Evolutionary conservation across 2,113 vertebrate species (phyloP), one percentile per base, ranked within the genome.

Genomic region (Dipodomys stephensi): DNA sequence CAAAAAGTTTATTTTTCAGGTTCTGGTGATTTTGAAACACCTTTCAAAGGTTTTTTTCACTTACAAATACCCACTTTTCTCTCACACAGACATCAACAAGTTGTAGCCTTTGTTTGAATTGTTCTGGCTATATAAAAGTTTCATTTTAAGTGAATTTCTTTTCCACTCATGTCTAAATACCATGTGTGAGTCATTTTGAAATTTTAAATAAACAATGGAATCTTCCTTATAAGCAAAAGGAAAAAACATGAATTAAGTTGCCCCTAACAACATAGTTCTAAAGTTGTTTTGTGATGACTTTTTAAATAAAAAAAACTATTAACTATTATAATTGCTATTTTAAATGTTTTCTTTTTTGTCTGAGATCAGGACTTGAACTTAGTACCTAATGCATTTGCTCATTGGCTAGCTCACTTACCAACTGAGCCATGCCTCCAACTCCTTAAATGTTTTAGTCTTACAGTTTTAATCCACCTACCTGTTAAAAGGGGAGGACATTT

Each of bases 151-250:
- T 87, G 23, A 73, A 85, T 92, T 93, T 88, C 22, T 94, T 93
- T 88, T 86, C 25, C 44, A 88, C 3, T 76, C 93, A 60, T 83
- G 16, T 88, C 27, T 79, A 92, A 93, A 90, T 85, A 64, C 67
- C 25, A 44, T 83, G 23, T 68, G 8, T 85, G 64, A 28, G 28
- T 88, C 32, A 83, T 77, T 95, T 79, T 23, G 30, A 76, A 78
- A 39, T 95, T 93, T 91, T 86, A 90, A 92, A 67, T 88, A 73
- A 96, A 64, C 57, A 87, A 64, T 68, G 92, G 28, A 85, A 90
- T 77, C 16, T 78, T 30, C 69, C 49, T 68, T 68, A 57, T 71
- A 90, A 79, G 11, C 20, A 87, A 46, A 95, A 65, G 68, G 15
- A 22, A 35, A 72, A 72, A 49, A 60, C 64, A 88, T 44, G 44